Evolutionary conservation across 1,140 invertebrate species (phyloP), one percentile per base, ranked within the genome.

Genomic region (Drosophila melanica): DNA sequence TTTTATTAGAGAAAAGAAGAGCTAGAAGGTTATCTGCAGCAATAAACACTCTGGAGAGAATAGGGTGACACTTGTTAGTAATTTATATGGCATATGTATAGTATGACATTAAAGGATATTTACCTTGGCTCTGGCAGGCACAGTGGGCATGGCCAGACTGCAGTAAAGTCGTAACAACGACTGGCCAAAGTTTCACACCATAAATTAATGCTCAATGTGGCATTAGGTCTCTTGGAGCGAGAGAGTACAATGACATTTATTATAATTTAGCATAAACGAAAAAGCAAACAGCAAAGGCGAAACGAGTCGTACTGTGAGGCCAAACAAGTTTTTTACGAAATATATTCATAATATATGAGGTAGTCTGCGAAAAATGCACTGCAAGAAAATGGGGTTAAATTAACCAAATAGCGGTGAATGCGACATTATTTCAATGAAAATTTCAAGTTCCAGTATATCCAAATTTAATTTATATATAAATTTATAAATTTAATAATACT

Each of bases 131-230:
- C 42, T 20, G 18, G 6, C 44, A 35, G 16, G 39, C 48, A 27
- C 39, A 42, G 58, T 64, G 57, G 57, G 41, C 39, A 39, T 54
- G 48, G 37, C 48, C 45, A 30, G 33, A 35, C 30, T 23, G 23
- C 16, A 41, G 41, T 37, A 30, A n/a, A 37, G 27, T n/a, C n/a
- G n/a, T n/a, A n/a, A n/a, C n/a, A n/a, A 48, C 33, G 74, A 60
- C 65, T 41, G 53, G 58, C 35, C 39, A 81, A 87, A 79, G 65
- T 89, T 87, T 79, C 60, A 66, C 82, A 72, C 68, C 82, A 89
- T 89, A 89, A 89, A 87, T 87, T 89, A 87, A 89, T 79, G 65
- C 72, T 65, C 68, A 74, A 82, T 87, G 84, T 82, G 76, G 79
- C 66, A 63, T 69, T 62, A 42, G 57, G 57, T 62, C 42, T 70